These are phyloP conservation scores for Rhabdophis nuchalis DNA, from an alignment of 2,797 vertebrate genomes.

Conservation along the genomic window DNA sequence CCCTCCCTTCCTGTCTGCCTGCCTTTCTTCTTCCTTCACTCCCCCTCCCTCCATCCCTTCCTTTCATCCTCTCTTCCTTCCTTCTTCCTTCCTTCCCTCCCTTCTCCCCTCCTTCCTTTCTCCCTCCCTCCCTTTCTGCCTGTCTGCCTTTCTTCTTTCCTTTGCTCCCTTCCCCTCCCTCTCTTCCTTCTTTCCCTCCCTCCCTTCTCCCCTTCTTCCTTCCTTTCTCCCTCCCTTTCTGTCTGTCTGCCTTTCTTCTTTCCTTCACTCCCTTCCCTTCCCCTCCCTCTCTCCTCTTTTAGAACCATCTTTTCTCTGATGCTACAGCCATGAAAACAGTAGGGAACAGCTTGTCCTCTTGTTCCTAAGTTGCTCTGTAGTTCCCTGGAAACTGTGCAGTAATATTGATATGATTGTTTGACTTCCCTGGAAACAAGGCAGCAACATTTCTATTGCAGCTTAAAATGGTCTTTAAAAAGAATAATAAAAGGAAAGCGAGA, in stretches of 20 bases:
- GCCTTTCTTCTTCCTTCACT: too few relatives aligned
- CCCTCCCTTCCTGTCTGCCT: not conserved
- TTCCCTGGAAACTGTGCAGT: not conserved
- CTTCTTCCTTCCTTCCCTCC: not conserved
- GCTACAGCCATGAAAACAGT: not conserved
- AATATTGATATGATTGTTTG: not conserved
- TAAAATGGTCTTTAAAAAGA: not conserved
- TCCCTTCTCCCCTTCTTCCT: not conserved
- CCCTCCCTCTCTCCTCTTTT: not conserved
- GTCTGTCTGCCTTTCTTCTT: not conserved
- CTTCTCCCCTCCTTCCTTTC: not conserved
- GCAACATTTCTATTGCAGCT: not conserved
- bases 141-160: accelerated
- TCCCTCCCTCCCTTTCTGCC: not conserved
- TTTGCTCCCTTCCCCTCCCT: too few relatives aligned
- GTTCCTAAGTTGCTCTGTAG: not conserved
- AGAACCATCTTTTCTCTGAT: not conserved
- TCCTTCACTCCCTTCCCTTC: not conserved
- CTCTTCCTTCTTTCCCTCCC: accelerated
- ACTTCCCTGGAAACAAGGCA: not conserved
- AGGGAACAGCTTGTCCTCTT: not conserved
- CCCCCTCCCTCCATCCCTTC: not conserved
- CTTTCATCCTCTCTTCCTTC: accelerated
- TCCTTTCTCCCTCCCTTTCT: not conserved
- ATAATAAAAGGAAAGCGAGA: not conserved